These are phyloP conservation scores for Hymenochirus boettgeri DNA, from an alignment of 2,113 vertebrate species.

Conservation along the genomic window DNA sequence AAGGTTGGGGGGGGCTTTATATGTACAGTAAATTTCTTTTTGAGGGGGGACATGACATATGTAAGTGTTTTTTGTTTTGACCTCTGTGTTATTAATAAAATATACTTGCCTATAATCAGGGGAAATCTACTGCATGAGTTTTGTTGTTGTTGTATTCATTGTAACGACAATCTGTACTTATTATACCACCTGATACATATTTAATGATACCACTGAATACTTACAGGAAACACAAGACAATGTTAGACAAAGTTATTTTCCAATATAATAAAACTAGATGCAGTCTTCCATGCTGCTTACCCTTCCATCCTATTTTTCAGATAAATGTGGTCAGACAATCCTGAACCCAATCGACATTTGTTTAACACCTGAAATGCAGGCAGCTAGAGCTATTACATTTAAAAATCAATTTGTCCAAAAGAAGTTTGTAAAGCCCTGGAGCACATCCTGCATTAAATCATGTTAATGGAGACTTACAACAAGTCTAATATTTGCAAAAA, in stretches of 20 bases:
- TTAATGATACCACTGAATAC: conserved; percentile 35
- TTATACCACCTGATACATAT: conserved; percentile 30
- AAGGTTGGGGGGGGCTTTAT: too few relatives aligned
- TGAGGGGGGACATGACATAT: too few relatives aligned
- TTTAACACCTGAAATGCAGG: conserved; percentile 33
- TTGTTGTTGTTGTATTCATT: not conserved
- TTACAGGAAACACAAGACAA: conserved; percentile 34
- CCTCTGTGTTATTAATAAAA: conserved; percentile 26
- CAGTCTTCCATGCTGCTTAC: conserved; percentile 16
- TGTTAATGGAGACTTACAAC: conserved; percentile 4
- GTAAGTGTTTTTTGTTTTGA: too few relatives aligned
- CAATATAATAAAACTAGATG: conserved; percentile 2
- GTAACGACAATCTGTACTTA: conserved; percentile 14
- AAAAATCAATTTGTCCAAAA: conserved; percentile 29
- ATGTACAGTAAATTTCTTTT: too few relatives aligned
- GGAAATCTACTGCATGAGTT: not conserved
- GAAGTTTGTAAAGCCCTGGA: conserved; percentile 4
- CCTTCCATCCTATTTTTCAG: conserved; percentile 14
- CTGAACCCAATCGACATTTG: conserved; percentile 29
- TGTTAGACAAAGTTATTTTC: conserved; percentile 19
- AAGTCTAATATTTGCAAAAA: not conserved
- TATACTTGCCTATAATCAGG: conserved; percentile 15
- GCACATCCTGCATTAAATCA: conserved; percentile 1
- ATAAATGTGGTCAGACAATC: conserved; percentile 25
- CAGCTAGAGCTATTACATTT: conserved; percentile 24